These are phyloP conservation scores for Mesitornis unicolor DNA, from an alignment of 2,113 vertebrate genomes.

Conservation along the genomic window DNA sequence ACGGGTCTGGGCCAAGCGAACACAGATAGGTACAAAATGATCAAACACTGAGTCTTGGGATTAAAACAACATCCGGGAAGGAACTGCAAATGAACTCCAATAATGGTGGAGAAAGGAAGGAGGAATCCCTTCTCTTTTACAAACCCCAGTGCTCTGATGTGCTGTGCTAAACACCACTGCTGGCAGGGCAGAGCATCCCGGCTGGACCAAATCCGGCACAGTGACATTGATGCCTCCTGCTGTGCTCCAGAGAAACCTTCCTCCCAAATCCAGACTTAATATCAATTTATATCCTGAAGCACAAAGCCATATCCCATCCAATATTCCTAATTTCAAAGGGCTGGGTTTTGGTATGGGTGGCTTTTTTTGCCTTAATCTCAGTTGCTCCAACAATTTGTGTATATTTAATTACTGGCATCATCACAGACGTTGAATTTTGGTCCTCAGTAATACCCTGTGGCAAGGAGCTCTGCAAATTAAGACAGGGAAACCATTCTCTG, in stretches of 20 bases:
- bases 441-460: neutral
- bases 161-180: neutral
- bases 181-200: neutral
- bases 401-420: neutral
- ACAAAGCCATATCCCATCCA: neutral
- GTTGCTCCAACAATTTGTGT: neutral
- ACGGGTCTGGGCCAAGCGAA: neutral
- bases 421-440: conserved; percentile 29
- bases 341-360: neutral
- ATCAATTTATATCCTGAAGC: neutral
- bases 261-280: neutral
- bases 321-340: neutral
- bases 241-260: neutral
- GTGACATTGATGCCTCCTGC: neutral
- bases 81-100: neutral
- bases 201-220: neutral
- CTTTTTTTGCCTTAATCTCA: conserved; percentile 24
- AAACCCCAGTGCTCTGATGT: neutral
- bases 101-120: neutral
- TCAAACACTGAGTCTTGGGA: neutral
- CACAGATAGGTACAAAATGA: neutral
- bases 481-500: conserved; percentile 1
- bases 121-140: neutral
- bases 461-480: conserved; percentile 11
- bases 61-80: neutral